Evolutionary conservation across 2,113 vertebrate genomes (phyloP), one percentile per base, ranked within the genome.

Genomic region (Mesembrinibis cayennensis): DNA sequence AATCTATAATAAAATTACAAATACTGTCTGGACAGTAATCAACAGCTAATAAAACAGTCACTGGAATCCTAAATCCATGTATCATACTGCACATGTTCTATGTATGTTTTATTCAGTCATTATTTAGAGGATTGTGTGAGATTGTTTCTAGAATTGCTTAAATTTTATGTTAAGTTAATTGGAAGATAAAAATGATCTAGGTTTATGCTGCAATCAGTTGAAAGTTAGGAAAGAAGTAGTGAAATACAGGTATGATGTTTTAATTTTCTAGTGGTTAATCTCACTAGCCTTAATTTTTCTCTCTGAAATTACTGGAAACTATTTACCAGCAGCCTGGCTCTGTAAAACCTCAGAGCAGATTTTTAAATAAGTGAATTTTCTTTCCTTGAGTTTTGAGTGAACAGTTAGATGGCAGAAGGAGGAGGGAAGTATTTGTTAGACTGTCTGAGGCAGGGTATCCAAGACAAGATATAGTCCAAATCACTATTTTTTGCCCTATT

Each of bases 41-140:
- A 67, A 89, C 32, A 96, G 72, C 47, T 96, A 97, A 97, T 81
- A 87, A 96, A 93, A 92, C 52, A 96, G 90, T 81, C 90, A 93
- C 47, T 66, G 71, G 34, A 87, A 84, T 83, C 80, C 87, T 95
- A 87, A 78, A 90, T 67, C 49, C 11, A 84, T 82, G 52, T 52
- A 92, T 84, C 50, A 96, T 61, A 76, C 55, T 45, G 21, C 21
- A 50, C 32, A 42, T 25, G 8, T 66, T 92, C 96, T 93, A 92
- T 93, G 50, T n/a, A 89, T 45, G 4, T 40, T 96, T 80, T 94
- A 88, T 91, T 80, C 50, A 74, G 4, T 7, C 78, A 44, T 74
- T 90, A 80, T 95, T 85, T 93, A 73, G 53, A 50, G 17, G 32
- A 72, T 40, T 71, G 25, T 71, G 16, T 32, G 69, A 72, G 10